Conservation (phyloP, 1,140 invertebrate species). For the Pteromalus puparum region DNA sequence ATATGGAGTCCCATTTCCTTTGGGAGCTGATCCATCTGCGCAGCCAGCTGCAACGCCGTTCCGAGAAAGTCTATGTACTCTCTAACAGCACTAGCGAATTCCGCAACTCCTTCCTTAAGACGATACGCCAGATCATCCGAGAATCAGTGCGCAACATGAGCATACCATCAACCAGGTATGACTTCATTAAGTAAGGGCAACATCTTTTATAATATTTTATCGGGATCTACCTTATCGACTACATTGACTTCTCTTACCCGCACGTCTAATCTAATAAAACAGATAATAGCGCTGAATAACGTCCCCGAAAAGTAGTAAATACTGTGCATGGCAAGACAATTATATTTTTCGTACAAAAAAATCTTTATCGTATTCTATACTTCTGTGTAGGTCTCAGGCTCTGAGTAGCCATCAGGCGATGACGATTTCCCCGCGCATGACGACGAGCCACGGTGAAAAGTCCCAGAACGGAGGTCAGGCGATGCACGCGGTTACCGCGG, state of each 20-base stretch:
- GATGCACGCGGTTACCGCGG: conserved; percentile 65
- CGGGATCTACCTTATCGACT: neutral
- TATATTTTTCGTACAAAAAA: neutral
- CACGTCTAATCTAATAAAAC: too few relatives aligned
- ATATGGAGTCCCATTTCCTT: conserved; percentile 95
- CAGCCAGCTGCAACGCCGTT: conserved; percentile 93
- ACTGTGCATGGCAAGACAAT: too few relatives aligned
- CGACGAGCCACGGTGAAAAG: conserved; percentile 70
- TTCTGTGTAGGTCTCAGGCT: conserved; percentile 68
- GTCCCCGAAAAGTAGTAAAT: too few relatives aligned
- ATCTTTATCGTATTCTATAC: neutral
- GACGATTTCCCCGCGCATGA: conserved; percentile 69
- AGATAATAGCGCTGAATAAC: too few relatives aligned
- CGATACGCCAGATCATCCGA: conserved; percentile 96
- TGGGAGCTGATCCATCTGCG: conserved; percentile 97
- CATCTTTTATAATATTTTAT: neutral
- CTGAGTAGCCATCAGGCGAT: conserved; percentile 67
- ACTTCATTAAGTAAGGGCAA: neutral
- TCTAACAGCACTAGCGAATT: conserved; percentile 97
- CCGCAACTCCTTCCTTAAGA: conserved; percentile 96
- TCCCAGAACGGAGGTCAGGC: conserved; percentile 63
- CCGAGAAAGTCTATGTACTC: conserved; percentile 97
- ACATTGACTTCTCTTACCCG: too few relatives aligned
- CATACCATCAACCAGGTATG: conserved; percentile 86
- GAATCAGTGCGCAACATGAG: conserved; percentile 97